Percentiles rank a stretch among this genome's conserved stretches.
Evolutionary conservation across 2,888 invertebrate species (phyloP).

Genomic region (Artemia sp.): DNA sequence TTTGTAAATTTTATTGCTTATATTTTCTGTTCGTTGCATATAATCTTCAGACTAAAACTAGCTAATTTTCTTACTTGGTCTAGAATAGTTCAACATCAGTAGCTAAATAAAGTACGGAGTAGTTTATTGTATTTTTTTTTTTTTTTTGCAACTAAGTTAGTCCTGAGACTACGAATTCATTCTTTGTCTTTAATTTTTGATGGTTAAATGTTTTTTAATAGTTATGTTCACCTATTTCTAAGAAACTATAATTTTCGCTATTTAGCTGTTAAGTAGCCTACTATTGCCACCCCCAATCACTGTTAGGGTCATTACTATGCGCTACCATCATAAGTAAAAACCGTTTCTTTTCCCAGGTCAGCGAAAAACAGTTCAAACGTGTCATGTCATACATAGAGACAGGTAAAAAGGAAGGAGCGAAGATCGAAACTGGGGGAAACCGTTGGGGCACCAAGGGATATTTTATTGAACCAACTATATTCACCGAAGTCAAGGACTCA

Average conservation of each 20-base stretch:
- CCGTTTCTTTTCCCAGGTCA: conserved; percentile 17
- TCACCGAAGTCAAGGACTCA: conserved; percentile 33
- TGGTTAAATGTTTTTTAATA: too few species aligned
- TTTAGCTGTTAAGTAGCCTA: conserved; percentile 1
- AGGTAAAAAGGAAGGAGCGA: conserved; percentile 63
- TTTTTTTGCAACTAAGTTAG: too few species aligned
- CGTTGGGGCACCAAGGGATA: conserved; percentile 50
- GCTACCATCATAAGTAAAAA: too few species aligned
- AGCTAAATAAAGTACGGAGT: too few species aligned
- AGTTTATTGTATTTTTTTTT: too few species aligned
- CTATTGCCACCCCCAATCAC: neutral
- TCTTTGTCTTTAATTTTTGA: too few species aligned
- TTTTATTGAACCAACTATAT: conserved; percentile 41
- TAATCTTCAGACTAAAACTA: neutral
- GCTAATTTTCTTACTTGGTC: too few species aligned
- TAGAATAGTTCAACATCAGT: too few species aligned
- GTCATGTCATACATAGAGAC: conserved; percentile 53
- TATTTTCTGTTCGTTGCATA: neutral
- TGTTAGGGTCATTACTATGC: too few species aligned
- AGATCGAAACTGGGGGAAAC: conserved; percentile 53
- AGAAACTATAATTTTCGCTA: neutral
- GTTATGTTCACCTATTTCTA: too few species aligned
- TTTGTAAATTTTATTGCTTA: conserved; percentile 2
- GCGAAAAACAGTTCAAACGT: conserved; percentile 51
- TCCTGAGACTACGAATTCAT: too few species aligned